phyloP scores from a whole-genome alignment of 2,888 invertebrate species.

The Elegia similella region DNA sequence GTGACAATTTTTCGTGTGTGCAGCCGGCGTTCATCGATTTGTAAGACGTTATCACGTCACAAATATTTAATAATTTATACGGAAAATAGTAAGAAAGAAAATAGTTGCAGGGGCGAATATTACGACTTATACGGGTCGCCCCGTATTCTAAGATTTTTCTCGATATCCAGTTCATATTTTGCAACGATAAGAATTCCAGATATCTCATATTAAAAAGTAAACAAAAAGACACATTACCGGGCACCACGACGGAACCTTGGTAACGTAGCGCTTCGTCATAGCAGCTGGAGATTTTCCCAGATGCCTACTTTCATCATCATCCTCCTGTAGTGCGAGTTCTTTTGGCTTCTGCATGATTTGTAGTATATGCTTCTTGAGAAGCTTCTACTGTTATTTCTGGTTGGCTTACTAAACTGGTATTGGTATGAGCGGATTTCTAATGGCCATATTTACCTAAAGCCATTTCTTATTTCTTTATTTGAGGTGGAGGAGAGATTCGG shows the following conservation, averaged over 20 bases:
- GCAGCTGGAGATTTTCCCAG: constrained; percentile 47
- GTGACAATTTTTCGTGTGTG: no score
- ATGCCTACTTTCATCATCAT: constrained; percentile 22
- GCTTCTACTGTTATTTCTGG: not conserved
- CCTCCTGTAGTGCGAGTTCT: not conserved
- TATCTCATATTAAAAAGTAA: not conserved
- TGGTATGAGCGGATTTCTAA: not conserved
- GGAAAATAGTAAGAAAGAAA: no score
- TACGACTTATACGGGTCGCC: no score
- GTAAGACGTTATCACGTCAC: no score
- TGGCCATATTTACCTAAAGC: not conserved
- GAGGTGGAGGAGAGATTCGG: not conserved
- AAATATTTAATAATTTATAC: no score
- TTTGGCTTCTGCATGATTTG: not conserved
- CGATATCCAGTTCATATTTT: no score
- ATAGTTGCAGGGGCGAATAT: no score
- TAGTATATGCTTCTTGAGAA: not conserved
- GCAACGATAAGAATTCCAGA: no score
- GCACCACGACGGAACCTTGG: constrained; percentile 39
- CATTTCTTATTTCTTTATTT: not conserved
- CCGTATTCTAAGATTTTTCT: no score
- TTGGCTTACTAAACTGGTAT: not conserved
- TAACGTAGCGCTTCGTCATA: constrained; percentile 40
- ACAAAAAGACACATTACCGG: constrained; percentile 29
- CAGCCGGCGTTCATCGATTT: no score